Conservation (phyloP, 2,797 vertebrate species). For the Peromyscus eremicus region DNA sequence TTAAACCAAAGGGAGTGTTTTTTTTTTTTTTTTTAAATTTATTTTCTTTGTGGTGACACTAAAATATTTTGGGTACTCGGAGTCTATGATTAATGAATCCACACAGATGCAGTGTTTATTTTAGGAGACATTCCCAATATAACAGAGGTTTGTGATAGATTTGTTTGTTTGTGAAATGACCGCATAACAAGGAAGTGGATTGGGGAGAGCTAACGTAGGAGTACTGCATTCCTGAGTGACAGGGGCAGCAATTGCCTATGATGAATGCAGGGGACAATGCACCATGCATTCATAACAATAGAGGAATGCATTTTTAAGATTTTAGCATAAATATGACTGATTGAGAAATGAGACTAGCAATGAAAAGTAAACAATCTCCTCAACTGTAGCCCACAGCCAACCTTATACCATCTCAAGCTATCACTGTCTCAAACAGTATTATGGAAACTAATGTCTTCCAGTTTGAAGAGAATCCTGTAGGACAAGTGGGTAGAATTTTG, state of each 20-base stretch:
- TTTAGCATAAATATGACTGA: not conserved
- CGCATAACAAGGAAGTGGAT: accelerated
- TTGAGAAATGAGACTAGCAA: not conserved
- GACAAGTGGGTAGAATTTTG: not conserved
- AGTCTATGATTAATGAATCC: too few species aligned
- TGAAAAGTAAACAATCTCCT: not conserved
- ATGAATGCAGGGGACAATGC: too few species aligned
- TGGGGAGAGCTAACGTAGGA: not conserved
- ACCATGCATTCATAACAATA: not conserved
- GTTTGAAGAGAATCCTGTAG: not conserved
- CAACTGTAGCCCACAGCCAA: not conserved
- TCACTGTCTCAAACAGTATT: not conserved
- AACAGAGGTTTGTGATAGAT: not conserved
- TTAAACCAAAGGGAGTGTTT: not conserved
- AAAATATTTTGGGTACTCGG: not conserved
- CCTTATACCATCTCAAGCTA: not conserved
- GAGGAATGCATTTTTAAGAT: not conserved
- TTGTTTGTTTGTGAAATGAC: not conserved
- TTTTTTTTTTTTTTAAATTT: not conserved
- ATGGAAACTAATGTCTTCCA: not conserved
- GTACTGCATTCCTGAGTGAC: not conserved
- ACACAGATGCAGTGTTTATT: not conserved
- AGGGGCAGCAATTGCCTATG: too few species aligned
- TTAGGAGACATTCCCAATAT: not conserved
- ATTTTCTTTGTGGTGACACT: not conserved